Percentiles rank a stretch among this genome's conserved stretches.
Conservation (phyloP, 2,888 invertebrate species). For the Willowsia nigromaculata region DNA sequence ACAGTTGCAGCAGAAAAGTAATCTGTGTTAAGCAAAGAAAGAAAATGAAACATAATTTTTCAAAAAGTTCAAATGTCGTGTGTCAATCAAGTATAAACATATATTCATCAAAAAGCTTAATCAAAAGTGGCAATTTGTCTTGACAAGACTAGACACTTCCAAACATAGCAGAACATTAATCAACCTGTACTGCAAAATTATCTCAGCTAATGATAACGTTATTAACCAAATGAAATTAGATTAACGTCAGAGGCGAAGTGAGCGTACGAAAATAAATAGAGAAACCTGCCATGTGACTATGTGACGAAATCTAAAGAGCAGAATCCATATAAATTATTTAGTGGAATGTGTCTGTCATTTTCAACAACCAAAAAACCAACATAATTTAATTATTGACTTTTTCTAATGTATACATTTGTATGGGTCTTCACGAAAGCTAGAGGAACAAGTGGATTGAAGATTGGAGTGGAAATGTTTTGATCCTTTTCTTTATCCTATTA, state of each 20-base stretch:
- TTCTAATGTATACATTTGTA: not conserved
- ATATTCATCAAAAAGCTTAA: too few species aligned
- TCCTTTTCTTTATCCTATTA: slow-evolving; percentile 40
- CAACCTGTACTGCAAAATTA: not conserved
- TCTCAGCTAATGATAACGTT: not conserved
- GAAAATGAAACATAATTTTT: too few species aligned
- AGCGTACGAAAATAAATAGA: not conserved
- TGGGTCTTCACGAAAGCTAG: not conserved
- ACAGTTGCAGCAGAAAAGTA: too few species aligned
- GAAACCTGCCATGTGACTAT: not conserved
- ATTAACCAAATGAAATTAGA: not conserved
- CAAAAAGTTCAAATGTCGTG: too few species aligned
- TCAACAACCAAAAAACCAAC: not conserved
- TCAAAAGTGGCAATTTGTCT: too few species aligned
- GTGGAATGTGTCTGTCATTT: not conserved
- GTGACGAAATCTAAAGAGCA: not conserved
- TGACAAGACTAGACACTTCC: too few species aligned
- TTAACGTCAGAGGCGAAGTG: not conserved
- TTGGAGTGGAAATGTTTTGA: not conserved
- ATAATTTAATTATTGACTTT: slow-evolving; percentile 32
- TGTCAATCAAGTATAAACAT: too few species aligned
- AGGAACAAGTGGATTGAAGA: not conserved
- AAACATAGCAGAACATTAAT: too few species aligned
- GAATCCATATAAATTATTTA: not conserved
- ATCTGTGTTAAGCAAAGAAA: too few species aligned